Conservation (phyloP, 1,140 invertebrate species). For the Cheumatopsyche charites region DNA sequence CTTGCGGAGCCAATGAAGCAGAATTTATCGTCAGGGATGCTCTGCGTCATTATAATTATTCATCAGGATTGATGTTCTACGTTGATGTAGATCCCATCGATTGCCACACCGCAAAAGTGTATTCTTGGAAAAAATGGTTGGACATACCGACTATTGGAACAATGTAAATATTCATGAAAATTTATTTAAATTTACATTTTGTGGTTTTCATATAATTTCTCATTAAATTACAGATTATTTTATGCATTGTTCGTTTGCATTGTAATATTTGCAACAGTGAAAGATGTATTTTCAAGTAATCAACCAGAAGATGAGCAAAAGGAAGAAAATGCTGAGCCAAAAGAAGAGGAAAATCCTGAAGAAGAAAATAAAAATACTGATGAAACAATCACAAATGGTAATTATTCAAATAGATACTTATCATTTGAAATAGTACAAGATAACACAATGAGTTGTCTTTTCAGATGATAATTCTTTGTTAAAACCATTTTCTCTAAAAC, state of each 20-base stretch:
- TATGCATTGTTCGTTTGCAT: slow-evolving; percentile 53
- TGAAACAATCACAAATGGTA: slow-evolving; percentile 38
- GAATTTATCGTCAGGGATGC: slow-evolving; percentile 63
- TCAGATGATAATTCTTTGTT: slow-evolving; percentile 38
- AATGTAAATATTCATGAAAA: slow-evolving; percentile 52
- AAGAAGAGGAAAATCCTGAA: slow-evolving; percentile 35
- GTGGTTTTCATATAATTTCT: neutral
- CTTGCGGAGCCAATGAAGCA: slow-evolving; percentile 66
- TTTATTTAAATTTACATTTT: neutral
- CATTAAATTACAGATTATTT: slow-evolving; percentile 52
- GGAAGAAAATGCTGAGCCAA: slow-evolving; percentile 35
- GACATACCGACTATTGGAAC: slow-evolving; percentile 58
- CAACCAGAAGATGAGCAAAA: slow-evolving; percentile 33
- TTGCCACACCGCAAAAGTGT: slow-evolving; percentile 62
- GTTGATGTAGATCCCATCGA: slow-evolving; percentile 65
- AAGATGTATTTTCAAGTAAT: slow-evolving; percentile 53
- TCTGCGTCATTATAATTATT: slow-evolving; percentile 64
- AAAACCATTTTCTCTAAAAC: slow-evolving; percentile 54
- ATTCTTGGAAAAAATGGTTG: slow-evolving; percentile 57
- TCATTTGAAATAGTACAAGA: neutral
- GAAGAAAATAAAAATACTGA: slow-evolving; percentile 45
- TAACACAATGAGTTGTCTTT: slow-evolving; percentile 3
- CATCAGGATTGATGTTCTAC: slow-evolving; percentile 62
- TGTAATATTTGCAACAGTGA: slow-evolving; percentile 53
- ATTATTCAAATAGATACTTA: slow-evolving; percentile 7